Evolutionary conservation across 1,140 invertebrate species (phyloP), one percentile per base, ranked within the genome.

Genomic region (Drosophila eugracilis): DNA sequence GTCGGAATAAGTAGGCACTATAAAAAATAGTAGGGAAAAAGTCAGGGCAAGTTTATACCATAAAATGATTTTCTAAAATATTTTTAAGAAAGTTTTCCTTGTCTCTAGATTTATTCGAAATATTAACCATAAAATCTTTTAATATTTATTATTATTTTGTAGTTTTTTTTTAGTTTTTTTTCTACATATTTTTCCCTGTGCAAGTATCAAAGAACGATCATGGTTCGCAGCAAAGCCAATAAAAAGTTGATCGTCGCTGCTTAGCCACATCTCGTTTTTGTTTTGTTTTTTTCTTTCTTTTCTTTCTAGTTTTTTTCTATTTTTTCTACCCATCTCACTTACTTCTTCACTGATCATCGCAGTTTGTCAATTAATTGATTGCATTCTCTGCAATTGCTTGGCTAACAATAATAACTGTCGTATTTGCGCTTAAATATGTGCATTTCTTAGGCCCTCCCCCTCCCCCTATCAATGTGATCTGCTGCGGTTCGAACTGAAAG

Each of bases 311-410:
- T 19, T 14, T 9, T 17, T 24, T 34, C 21, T 59, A 3, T 15
- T 39, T 37, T 6, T 17, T 15, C 42, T 21, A 17, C 44, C 24
- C 22, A 47, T 15, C 44, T 47, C 28, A 44, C n/a, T 30, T 12
- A 63, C 39, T 50, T 66, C 26, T 55, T 63, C 45, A 17, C 44
- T 50, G 48, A 75, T 84, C 63, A 83, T 57, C 65, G 78, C 44
- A 63, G 71, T 86, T 86, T 85, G 80, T 85, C 80, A 86, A 85
- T 85, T 85, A 85, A 85, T 85, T 86, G 80, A 85, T 86, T 80
- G 80, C 80, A 84, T 78, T 75, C 70, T 63, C 72, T 24, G 26
- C 54, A 78, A 65, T 65, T 65, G 55, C 57, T 48, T 62, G 32
- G 60, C 52, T 41, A 83, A 83, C 71, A 75, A 80, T 86, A 80